Conservation (phyloP, 2,113 vertebrate genomes). For the cattle (Bos taurus) region ARS-UCD2.0 NC_037356.1:1429501-1430000, state of each 20-base stretch:
- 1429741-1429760: not conserved
- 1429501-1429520: not conserved
- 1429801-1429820: not conserved
- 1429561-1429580: not conserved
- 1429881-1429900: not conserved
- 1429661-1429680: not conserved
- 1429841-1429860: not conserved
- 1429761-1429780: not conserved
- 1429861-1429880: not conserved
- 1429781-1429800: not conserved
- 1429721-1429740: not conserved
- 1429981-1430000: conserved; percentile 4
- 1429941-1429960: not conserved
- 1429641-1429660: not conserved
- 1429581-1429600: not conserved
- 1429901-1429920: not conserved
- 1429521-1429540: not conserved
- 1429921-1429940: not conserved
- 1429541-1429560: not conserved
- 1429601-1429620: conserved; percentile 7
- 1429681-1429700: not conserved
- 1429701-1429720: not conserved
- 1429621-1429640: not conserved
- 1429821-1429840: not conserved
- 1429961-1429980: not conserved